A percentile compares a stretch with the other conserved stretches of the same genome.
These are phyloP conservation scores for Sinelater perroti DNA, from an alignment of 2,888 invertebrate genomes.

Conservation along the genomic window DNA sequence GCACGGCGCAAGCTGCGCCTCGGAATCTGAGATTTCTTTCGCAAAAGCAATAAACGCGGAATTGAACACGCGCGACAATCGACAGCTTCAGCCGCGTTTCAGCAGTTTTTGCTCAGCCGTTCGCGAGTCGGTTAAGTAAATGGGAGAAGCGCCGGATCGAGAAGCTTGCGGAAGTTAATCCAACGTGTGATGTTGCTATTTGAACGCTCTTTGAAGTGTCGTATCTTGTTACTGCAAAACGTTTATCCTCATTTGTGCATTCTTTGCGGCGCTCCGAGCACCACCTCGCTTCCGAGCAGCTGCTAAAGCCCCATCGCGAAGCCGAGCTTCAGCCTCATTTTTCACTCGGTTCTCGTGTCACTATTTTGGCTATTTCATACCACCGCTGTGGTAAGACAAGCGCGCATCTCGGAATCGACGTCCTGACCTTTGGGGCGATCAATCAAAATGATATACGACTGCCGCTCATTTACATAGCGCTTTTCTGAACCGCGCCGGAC, in stretches of 20 bases:
- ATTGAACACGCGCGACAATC: conserved; percentile 16
- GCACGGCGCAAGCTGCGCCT: too few species aligned
- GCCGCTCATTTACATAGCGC: conserved; percentile 24
- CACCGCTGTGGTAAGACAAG: conserved; percentile 17
- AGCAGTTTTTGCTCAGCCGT: conserved; percentile 13
- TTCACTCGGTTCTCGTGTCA: conserved; percentile 12
- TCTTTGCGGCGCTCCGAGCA: conserved; percentile 3
- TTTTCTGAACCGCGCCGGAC: conserved; percentile 1
- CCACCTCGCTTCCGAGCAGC: not conserved
- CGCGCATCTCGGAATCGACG: conserved; percentile 23
- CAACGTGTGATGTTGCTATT: conserved; percentile 24
- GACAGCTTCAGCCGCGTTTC: conserved; percentile 19
- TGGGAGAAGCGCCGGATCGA: too few species aligned
- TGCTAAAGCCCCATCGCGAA: not conserved
- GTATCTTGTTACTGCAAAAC: conserved; percentile 22
- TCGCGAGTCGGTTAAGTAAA: too few species aligned
- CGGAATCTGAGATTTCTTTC: too few species aligned
- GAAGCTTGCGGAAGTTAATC: conserved; percentile 24
- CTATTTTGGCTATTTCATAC: conserved; percentile 18
- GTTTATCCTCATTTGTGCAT: conserved; percentile 19
- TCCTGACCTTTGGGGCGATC: conserved; percentile 23
- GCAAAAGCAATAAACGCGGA: conserved; percentile 17
- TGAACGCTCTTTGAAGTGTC: conserved; percentile 31
- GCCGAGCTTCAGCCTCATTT: not conserved
- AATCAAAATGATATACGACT: conserved; percentile 26